phyloP scores from a whole-genome alignment of 2,888 invertebrate species.

The Apamea crenata region DNA sequence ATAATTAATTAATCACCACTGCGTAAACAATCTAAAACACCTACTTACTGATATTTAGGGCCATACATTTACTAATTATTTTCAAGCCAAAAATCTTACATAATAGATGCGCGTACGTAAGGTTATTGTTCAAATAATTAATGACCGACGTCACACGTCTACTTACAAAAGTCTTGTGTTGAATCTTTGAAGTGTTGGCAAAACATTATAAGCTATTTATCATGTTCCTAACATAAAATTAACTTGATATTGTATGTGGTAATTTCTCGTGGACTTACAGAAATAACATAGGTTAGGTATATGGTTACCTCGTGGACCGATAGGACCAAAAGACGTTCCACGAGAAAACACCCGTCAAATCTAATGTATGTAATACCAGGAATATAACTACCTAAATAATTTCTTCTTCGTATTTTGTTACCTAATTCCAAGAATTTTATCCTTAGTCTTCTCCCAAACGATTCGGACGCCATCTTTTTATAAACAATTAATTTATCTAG shows the following conservation, averaged over 20 bases:
- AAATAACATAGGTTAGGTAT: no score
- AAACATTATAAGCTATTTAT: not conserved
- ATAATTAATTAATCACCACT: not conserved
- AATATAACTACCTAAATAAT: not conserved
- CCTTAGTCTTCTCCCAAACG: not conserved
- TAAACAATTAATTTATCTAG: constrained; percentile 49
- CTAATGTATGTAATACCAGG: not conserved
- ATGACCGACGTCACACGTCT: not conserved
- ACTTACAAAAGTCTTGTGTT: constrained; percentile 1
- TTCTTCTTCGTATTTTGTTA: not conserved
- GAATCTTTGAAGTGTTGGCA: not conserved
- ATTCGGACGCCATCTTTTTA: constrained; percentile 15
- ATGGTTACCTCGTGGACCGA: no score
- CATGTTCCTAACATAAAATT: not conserved
- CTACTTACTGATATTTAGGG: not conserved
- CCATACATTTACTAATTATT: not conserved
- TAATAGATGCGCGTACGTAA: not conserved
- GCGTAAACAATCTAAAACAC: not conserved
- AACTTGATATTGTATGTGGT: not conserved
- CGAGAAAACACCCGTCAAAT: no score
- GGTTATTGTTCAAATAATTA: constrained; percentile 4
- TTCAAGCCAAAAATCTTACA: not conserved
- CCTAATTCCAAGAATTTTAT: not conserved
- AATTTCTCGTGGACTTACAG: not conserved
- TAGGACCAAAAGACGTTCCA: no score